phyloP scores from a whole-genome alignment of 2,888 invertebrate species.

The Hemaris fuciformis region DNA sequence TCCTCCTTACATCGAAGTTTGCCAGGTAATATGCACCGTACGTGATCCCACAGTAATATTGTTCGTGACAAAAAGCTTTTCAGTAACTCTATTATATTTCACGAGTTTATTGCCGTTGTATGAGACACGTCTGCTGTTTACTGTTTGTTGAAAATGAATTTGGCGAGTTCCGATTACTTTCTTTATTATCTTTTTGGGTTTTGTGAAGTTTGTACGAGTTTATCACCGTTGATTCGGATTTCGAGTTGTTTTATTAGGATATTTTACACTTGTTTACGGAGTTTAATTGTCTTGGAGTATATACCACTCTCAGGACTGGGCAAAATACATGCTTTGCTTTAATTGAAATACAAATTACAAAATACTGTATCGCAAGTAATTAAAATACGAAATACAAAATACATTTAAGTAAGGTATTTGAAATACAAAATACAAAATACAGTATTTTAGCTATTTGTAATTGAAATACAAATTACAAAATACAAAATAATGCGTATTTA shows the following conservation, averaged over 20 bases:
- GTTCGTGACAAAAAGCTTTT: slow-evolving; percentile 48
- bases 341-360: too few species aligned
- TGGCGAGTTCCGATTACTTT: slow-evolving; percentile 49
- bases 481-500: too few species aligned
- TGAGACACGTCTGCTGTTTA: slow-evolving; percentile 49
- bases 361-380: too few species aligned
- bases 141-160: slow-evolving; percentile 39
- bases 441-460: too few species aligned
- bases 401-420: too few species aligned
- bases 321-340: too few species aligned
- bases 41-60: slow-evolving; percentile 49
- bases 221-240: background rate
- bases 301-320: too few species aligned
- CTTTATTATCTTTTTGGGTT: slow-evolving; percentile 34
- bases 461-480: too few species aligned
- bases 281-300: too few species aligned
- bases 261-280: too few species aligned
- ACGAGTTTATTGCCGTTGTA: slow-evolving; percentile 45
- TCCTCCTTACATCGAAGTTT: slow-evolving; percentile 54
- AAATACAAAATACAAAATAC: too few species aligned
- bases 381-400: too few species aligned
- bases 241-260: background rate
- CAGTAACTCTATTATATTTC: slow-evolving; percentile 42
- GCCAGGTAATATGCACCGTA: slow-evolving; percentile 54
- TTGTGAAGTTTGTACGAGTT: background rate